Base-by-base conservation (phyloP, 2,113 vertebrate species). In the Xenus cinereus region DNA sequence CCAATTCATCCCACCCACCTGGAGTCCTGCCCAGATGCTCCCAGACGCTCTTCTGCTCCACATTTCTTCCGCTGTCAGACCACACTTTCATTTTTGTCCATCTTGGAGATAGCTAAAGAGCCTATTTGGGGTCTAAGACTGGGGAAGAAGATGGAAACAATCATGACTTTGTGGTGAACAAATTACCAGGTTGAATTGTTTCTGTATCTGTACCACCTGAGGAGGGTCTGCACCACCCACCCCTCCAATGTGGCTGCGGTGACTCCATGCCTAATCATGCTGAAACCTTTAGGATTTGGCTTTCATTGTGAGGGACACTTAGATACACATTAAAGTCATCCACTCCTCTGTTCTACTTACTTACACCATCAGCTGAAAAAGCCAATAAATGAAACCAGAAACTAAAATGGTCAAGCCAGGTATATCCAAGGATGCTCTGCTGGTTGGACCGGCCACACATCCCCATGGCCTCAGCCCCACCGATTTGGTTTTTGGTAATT, bases 181-280 rank as follows among this genome's bases (percentile, higher is more conserved):
- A 28, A 30, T 30, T 35, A 62, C 32, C 45, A 72, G 35, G 45
- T 23, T 73, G 60, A 67, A 12, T 68, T 83, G 20, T 56, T 87
- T 78, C 46, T 51, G 32, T 39, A 33, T 26, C 39, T 68, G 53
- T 32, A 33, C n/a, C 21, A 22, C 19, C 51, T 37, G 37, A 53
- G 76, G 17, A 32, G 48, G 54, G 30, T 48, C 54, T 90, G 37
- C 8, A 51, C 15, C 32, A 60, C 13, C 28, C 28, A 26, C 27
- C 37, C 39, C 18, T 48, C 56, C 1, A 0, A 56, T 24, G 4
- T 35, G 11, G 15, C 32, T 18, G 3, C 2, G 1, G 73, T 41
- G 45, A 37, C 20, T 60, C 51, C 28, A 9, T 45, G 18, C 24
- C 35, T 72, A 57, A 35, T 45, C 5, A 7, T 32, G 8, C 27